Evolutionary conservation across 2,888 invertebrate genomes (phyloP).

Genomic region (Zygothrica quintamaculata): DNA sequence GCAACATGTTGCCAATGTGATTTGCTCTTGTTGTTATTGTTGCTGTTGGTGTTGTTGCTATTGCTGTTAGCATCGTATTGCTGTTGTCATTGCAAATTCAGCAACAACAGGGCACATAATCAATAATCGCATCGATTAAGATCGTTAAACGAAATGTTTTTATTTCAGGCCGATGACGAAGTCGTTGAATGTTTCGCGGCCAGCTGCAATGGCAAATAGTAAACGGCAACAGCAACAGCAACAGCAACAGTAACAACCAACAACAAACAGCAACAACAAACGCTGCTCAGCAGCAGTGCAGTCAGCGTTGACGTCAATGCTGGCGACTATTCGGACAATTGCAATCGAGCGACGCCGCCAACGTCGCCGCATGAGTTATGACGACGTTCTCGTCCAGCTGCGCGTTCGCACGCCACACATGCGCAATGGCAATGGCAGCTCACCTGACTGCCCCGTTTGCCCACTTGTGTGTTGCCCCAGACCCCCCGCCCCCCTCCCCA

Average conservation of each 20-base stretch:
- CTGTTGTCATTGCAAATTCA: slow-evolving; percentile 18
- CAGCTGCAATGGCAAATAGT: slow-evolving; percentile 36
- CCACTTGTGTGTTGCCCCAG: slow-evolving; percentile 11
- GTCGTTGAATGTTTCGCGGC: slow-evolving; percentile 43
- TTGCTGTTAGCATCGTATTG: slow-evolving; percentile 23
- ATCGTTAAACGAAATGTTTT: slow-evolving; percentile 82
- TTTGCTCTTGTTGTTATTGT: slow-evolving; percentile 21
- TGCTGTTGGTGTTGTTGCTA: slow-evolving; percentile 47
- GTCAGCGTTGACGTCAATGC: slow-evolving; percentile 7
- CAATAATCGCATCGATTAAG: slow-evolving; percentile 84
- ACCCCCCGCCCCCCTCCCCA: slow-evolving; percentile 2
- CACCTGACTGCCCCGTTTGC: slow-evolving; percentile 53
- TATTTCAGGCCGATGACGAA: slow-evolving; percentile 69
- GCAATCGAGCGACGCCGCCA: too few species aligned
- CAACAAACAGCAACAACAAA: too few species aligned
- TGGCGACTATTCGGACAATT: slow-evolving; percentile 55
- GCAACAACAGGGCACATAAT: slow-evolving; percentile 68
- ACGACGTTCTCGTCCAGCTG: slow-evolving; percentile 55
- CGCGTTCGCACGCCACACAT: slow-evolving; percentile 72
- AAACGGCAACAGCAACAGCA: too few species aligned
- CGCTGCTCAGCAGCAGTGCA: slow-evolving; percentile 29
- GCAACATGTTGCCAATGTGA: slow-evolving; percentile 65
- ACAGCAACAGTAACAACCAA: too few species aligned
- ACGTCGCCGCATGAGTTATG: slow-evolving; percentile 51
- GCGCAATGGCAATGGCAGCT: slow-evolving; percentile 69